Evolutionary conservation across 2,113 vertebrate genomes (phyloP).

Genomic region (Rhegmatorhina hoffmannsi): DNA sequence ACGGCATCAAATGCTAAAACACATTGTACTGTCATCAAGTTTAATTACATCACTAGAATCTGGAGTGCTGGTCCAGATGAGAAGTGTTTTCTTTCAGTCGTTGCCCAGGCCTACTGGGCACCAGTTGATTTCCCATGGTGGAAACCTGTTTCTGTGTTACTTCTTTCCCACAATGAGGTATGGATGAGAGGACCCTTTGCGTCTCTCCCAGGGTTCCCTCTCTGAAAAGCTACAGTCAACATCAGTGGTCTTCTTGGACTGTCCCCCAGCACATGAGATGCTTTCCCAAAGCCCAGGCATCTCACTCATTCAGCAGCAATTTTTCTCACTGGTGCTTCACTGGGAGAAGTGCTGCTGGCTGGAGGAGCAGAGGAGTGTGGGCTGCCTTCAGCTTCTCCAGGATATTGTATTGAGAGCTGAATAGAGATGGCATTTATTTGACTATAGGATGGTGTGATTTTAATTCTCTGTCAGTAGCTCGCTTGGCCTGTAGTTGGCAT

Average conservation of each 20-base stretch:
- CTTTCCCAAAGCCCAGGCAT: background rate
- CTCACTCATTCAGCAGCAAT: background rate
- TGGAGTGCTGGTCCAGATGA: background rate
- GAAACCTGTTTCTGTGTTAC: background rate
- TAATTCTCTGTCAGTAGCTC: background rate
- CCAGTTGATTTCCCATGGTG: background rate
- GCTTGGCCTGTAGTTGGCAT: background rate
- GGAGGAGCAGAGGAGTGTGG: background rate
- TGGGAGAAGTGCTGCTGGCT: background rate
- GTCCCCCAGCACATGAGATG: rapidly evolving
- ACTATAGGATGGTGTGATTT: background rate
- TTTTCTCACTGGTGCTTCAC: background rate
- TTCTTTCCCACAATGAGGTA: background rate
- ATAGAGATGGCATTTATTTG: background rate
- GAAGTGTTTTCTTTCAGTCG: background rate
- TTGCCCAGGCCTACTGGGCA: background rate
- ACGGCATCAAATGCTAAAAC: background rate
- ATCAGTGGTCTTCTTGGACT: rapidly evolving
- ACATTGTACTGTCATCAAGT: background rate
- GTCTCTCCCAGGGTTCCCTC: background rate
- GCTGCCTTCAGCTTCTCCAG: background rate
- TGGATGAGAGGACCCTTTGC: rapidly evolving
- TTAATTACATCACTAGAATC: background rate
- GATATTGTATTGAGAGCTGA: background rate
- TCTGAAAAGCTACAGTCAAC: background rate